phyloP scores from a whole-genome alignment of 1,140 invertebrate genomes.

The Teleopsis dalmanni region DNA sequence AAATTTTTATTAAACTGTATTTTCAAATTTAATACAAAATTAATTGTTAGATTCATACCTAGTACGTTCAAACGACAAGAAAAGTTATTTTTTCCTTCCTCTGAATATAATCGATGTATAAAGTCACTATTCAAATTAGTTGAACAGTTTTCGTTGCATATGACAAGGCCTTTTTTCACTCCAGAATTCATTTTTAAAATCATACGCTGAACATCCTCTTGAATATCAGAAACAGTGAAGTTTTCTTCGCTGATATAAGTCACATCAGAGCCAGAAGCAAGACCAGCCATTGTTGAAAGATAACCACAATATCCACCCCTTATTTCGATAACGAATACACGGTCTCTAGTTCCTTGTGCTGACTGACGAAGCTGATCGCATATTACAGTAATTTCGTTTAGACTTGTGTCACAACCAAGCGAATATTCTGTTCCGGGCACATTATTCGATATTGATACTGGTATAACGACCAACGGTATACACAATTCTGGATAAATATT shows the following conservation, averaged over 20 bases:
- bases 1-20: constrained; percentile 25
- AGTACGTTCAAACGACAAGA: constrained; percentile 80
- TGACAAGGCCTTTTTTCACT: constrained; percentile 86
- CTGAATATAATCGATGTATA: constrained; percentile 82
- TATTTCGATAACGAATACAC: constrained; percentile 93
- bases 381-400: constrained; percentile 97
- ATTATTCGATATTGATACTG: constrained; percentile 92
- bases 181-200: constrained; percentile 92
- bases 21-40: background rate
- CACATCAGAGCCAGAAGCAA: constrained; percentile 93
- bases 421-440: constrained; percentile 93
- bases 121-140: constrained; percentile 94
- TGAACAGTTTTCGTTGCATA: constrained; percentile 90
- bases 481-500: constrained; percentile 71
- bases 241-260: constrained; percentile 97
- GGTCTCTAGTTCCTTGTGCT: constrained; percentile 83
- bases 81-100: constrained; percentile 91
- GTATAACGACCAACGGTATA: constrained; percentile 90
- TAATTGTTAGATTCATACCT: constrained; percentile 48
- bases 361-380: constrained; percentile 91
- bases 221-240: constrained; percentile 83
- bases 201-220: constrained; percentile 85
- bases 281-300: constrained; percentile 81
- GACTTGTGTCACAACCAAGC: constrained; percentile 88
- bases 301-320: constrained; percentile 98